Conservation (phyloP, 2,113 vertebrate genomes). For the Gasterosteus aculeatus region DNA sequence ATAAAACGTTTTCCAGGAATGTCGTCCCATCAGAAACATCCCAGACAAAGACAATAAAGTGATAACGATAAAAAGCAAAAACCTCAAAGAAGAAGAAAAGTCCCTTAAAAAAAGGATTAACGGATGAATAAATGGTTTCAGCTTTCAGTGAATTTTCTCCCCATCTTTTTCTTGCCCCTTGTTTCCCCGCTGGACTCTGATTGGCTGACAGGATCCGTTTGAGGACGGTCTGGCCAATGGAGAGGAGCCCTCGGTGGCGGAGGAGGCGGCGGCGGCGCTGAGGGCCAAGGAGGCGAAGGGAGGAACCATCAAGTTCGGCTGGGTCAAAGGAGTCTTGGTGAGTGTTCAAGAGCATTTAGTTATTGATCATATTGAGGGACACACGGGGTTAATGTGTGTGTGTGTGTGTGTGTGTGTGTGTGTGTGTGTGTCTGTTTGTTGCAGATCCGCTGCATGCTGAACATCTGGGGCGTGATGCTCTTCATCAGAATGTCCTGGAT, state of each 20-base stretch:
- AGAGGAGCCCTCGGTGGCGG: slow-evolving; percentile 89
- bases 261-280: slow-evolving; percentile 84
- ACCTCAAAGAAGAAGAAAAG: no score
- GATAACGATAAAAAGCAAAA: no score
- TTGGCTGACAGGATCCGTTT: slow-evolving; percentile 86
- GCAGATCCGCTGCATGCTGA: slow-evolving; percentile 97
- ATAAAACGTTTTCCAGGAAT: no score
- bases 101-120: no score
- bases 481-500: slow-evolving; percentile 98
- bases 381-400: no score
- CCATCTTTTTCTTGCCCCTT: not conserved
- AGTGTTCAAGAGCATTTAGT: slow-evolving; percentile 53
- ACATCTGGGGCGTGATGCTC: slow-evolving; percentile 99
- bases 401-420: slow-evolving; percentile 31
- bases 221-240: slow-evolving; percentile 92
- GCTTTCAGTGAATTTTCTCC: not conserved
- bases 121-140: no score
- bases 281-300: slow-evolving; percentile 88
- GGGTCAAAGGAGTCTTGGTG: slow-evolving; percentile 97
- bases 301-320: slow-evolving; percentile 93
- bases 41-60: no score
- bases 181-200: not conserved
- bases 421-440: slow-evolving; percentile 40
- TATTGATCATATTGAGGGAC: no score
- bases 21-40: no score